phyloP scores from a whole-genome alignment of 2,113 vertebrate genomes.

The Chrysemys picta region DNA sequence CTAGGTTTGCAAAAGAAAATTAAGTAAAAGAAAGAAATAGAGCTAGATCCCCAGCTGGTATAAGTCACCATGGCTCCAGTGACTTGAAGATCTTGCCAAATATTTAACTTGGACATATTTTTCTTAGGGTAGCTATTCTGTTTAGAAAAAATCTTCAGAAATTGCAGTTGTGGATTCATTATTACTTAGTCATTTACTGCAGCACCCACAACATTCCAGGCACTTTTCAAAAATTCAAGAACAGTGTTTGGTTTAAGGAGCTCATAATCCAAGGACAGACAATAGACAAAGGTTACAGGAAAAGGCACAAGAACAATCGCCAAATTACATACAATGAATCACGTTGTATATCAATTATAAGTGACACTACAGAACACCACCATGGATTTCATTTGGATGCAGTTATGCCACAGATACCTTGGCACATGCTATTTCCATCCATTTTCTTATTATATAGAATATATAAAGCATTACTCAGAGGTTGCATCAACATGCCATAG shows the following conservation, averaged over 20 bases:
- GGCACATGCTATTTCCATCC: not conserved
- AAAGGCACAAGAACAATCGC: not conserved
- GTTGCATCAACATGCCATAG: not conserved
- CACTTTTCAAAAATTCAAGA: not conserved
- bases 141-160: not conserved
- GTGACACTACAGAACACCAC: not conserved
- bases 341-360: too few relatives aligned
- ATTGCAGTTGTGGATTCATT: not conserved
- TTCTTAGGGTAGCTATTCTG: not conserved
- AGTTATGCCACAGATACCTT: not conserved
- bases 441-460: not conserved
- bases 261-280: not conserved
- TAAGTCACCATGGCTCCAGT: not conserved
- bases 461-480: rapidly evolving
- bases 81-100: not conserved
- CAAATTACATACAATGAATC: too few relatives aligned
- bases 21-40: not conserved
- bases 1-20: not conserved
- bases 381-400: not conserved
- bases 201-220: not conserved
- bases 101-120: not conserved
- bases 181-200: not conserved
- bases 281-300: too few relatives aligned
- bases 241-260: not conserved
- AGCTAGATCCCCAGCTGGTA: not conserved